phyloP scores from a whole-genome alignment of 2,888 invertebrate genomes.

The Ischnura elegans region DNA sequence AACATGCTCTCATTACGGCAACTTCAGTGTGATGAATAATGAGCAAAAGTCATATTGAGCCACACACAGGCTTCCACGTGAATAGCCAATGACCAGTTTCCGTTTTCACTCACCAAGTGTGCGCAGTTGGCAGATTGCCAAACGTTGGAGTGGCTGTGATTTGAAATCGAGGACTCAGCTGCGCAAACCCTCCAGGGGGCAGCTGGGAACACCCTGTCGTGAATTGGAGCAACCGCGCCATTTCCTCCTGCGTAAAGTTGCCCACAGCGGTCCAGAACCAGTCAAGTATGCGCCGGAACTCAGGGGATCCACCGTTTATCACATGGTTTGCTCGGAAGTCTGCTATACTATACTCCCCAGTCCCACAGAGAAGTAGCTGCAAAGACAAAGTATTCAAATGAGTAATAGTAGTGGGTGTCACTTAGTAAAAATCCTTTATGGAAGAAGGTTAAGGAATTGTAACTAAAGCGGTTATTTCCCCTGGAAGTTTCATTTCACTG shows the following conservation, averaged over 20 bases:
- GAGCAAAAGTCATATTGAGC: too few relatives aligned
- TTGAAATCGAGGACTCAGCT: conserved; percentile 94
- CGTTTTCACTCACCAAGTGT: conserved; percentile 92
- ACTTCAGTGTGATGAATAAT: too few relatives aligned
- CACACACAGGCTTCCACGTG: too few relatives aligned
- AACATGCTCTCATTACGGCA: too few relatives aligned
- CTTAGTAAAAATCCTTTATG: too few relatives aligned
- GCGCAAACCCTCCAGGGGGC: conserved; percentile 93
- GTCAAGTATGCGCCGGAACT: conserved; percentile 90
- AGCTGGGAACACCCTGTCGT: conserved; percentile 96
- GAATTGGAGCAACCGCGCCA: conserved; percentile 95
- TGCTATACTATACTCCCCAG: conserved; percentile 93
- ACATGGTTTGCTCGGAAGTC: conserved; percentile 95
- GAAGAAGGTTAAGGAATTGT: too few relatives aligned
- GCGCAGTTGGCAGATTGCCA: conserved; percentile 95
- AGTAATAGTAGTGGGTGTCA: not conserved
- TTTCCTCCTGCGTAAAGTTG: conserved; percentile 94
- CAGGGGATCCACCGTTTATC: conserved; percentile 87
- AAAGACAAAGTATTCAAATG: conserved; percentile 72
- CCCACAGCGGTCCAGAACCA: conserved; percentile 96
- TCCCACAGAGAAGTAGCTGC: conserved; percentile 94
- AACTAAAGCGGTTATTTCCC: too few relatives aligned
- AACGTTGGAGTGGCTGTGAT: conserved; percentile 94
- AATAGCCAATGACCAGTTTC: too few relatives aligned
- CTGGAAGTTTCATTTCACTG: too few relatives aligned